Base-by-base conservation (phyloP, 2,888 invertebrate genomes). In the Andricus curvator region DNA sequence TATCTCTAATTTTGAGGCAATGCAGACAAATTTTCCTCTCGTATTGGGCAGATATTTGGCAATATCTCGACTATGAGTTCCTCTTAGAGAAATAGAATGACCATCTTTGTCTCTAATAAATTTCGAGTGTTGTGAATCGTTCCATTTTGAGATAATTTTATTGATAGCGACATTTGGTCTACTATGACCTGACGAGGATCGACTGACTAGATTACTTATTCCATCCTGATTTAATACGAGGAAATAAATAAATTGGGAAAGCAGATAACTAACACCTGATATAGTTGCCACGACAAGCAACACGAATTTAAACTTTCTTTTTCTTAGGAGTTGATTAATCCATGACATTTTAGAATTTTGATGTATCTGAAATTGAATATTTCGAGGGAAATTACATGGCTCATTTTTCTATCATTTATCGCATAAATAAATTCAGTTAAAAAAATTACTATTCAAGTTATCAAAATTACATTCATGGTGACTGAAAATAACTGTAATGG, bases 1-100 rank as follows among this genome's bases (percentile, higher is more conserved):
- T 77, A 96, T 94, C 84, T 93, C 93, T 79, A 92, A 90, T 81
- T 91, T 93, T 17, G 93, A 93, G 78, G 89, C 88, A 77, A 94
- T 89, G 78, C 94, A 94, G 66, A 91, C 90, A 82, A 94, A 94
- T 68, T 92, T 93, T 0, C 93, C 93, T 8, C 90, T 88, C 13
- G 88, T 90, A 82, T 93, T 93, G 2, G 94, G 93, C 80, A 92
- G 91, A 80, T 94, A 94, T 5, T 91, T 90, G 67, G 92, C 90
- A 80, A 92, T 92, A 85, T 94, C 93, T 80, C 91, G 90, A 2
- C 93, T 89, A 22, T 92, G 90, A 41, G 91, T 93, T 5, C 94
- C 94, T 78, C 93, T 86, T 33, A 89, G 80, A 0, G 89, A 89
- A 44, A 89, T 86, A 2, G 78, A 80, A n/a, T 79, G 81, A 51